Percentiles rank a stretch among this genome's conserved stretches.
Evolutionary conservation across 2,888 invertebrate genomes (phyloP).

Genomic region (Tanytarsus gracilentus): DNA sequence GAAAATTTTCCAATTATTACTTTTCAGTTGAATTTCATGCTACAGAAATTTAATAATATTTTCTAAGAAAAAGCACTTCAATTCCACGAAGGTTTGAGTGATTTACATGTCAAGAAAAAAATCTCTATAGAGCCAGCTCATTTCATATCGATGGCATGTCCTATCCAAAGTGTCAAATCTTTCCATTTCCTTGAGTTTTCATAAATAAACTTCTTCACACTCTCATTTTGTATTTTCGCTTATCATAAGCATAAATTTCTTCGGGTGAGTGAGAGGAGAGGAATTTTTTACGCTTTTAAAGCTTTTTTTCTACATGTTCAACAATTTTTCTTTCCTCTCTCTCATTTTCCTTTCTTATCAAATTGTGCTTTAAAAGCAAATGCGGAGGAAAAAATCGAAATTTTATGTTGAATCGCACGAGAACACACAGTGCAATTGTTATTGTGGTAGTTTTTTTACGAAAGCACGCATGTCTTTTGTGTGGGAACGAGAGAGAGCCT

Average conservation of each 20-base stretch:
- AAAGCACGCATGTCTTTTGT: constrained; percentile 1
- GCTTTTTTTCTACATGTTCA: constrained; percentile 5
- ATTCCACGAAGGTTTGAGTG: no score
- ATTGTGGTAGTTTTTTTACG: constrained; percentile 2
- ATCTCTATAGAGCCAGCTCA: no score
- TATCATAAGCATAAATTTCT: not conserved
- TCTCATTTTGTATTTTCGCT: not conserved
- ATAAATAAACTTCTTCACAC: not conserved
- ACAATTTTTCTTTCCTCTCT: not conserved
- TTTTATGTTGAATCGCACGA: not conserved
- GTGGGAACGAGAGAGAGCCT: no score
- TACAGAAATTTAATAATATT: no score
- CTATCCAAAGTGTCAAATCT: no score
- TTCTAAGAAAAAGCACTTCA: no score
- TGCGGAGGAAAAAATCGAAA: constrained; percentile 1
- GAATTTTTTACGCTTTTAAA: constrained; percentile 2
- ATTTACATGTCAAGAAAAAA: no score
- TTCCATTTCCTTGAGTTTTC: not conserved
- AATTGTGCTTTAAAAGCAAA: not conserved
- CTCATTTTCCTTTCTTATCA: not conserved
- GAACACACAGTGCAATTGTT: not conserved
- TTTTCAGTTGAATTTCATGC: no score
- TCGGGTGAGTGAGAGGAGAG: not conserved
- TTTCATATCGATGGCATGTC: no score
- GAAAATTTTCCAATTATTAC: no score